Base-by-base conservation (phyloP, 2,113 vertebrate species). In the Antennarius striatus region DNA sequence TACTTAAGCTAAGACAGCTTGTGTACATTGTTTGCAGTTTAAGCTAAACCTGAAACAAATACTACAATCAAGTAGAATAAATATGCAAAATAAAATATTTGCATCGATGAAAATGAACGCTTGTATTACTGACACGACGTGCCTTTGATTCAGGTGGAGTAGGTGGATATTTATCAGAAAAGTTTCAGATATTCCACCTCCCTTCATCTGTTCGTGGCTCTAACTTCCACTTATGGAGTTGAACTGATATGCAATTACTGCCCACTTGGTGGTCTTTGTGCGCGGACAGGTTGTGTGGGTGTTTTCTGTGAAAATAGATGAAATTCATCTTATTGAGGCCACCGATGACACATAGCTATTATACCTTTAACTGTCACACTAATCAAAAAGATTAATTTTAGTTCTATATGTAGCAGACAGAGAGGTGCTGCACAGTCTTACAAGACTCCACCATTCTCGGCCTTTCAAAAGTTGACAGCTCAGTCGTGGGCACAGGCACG, bases 171-270 rank as follows among this genome's bases (percentile, higher is more conserved):
- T 54, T 54, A 42, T 29, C 22, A 22, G 22, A 22, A 22, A 42
- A 51, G 28, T 36, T 52, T n/a, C 15, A 65, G 42, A 59, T 65
- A 65, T 73, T 54, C 49, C 40, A 16, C 42, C 54, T 36, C 47
- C 4, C 15, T 45, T n/a, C 30, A 14, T 70, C 17, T 28, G 16
- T 40, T 54, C 50, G 14, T 10, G 10, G 6, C n/a, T 6, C 36
- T 8, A 56, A 7, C 39, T 32, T 50, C 43, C 10, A 6, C 15
- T 40, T 17, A 52, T 5, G 14, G 43, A 16, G 51, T 40, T 1
- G 6, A 61, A 48, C 28, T 48, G 17, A 29, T 61, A 48, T 39
- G 52, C 36, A 22, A 30, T 49, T 57, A 53, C 54, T 22, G 12
- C 39, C 28, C 46, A 39, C 53, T 30, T 10, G 9, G 10, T 56